These are phyloP conservation scores for Trichosurus vulpecula DNA, from an alignment of 2,797 vertebrate species.

Conservation along the genomic window DNA sequence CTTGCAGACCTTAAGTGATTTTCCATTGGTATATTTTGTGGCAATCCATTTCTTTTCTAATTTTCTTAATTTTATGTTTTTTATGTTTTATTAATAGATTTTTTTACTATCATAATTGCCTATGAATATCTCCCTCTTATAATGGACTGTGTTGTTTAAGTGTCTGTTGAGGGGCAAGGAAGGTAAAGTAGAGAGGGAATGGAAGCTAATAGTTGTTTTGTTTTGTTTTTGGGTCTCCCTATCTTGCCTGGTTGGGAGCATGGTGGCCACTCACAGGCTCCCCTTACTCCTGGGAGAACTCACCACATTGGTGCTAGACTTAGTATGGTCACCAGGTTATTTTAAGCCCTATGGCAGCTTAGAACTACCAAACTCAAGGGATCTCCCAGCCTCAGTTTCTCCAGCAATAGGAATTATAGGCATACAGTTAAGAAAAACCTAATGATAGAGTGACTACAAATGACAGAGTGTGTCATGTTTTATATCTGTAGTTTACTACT, in stretches of 20 bases:
- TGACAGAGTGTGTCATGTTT: not conserved
- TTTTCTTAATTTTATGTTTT: too few relatives aligned
- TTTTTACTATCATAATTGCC: not conserved
- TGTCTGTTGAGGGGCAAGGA: not conserved
- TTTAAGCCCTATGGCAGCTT: not conserved
- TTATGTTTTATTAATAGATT: not conserved
- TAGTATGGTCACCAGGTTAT: not conserved
- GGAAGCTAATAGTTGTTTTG: not conserved
- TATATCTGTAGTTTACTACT: not conserved
- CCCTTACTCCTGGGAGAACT: not conserved
- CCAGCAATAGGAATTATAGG: not conserved
- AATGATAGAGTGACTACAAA: not conserved
- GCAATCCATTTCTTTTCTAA: constrained; percentile 12
- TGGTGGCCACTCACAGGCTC: not conserved
- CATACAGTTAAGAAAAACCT: not conserved
- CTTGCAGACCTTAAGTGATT: not conserved
- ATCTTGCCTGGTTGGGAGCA: not conserved
- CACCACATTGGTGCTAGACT: not conserved
- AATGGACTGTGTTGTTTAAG: not conserved
- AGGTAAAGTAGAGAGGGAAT: not conserved
- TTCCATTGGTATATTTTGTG: constrained; percentile 20
- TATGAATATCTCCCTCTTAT: not conserved
- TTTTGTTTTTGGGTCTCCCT: not conserved
- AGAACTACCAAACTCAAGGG: not conserved
- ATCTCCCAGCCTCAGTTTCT: not conserved